Percentiles rank a stretch among this genome's conserved stretches.
These are phyloP conservation scores for Apaloderma vittatum DNA, from an alignment of 2,113 vertebrate species.

Conservation along the genomic window DNA sequence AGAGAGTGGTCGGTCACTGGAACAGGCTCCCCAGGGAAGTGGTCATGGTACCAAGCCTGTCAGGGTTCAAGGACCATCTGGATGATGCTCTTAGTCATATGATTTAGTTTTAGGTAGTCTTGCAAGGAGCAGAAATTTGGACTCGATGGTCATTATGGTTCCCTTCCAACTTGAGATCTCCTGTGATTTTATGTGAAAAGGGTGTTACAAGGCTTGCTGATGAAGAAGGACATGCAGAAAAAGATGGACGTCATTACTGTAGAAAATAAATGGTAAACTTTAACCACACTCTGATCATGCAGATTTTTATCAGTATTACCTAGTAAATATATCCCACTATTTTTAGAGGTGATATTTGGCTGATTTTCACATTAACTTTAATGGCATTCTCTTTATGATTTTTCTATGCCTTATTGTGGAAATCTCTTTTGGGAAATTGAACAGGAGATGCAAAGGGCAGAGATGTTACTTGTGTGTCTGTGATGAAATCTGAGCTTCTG, in stretches of 20 bases:
- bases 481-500: conserved; percentile 23
- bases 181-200: not conserved
- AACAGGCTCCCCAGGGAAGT: not conserved
- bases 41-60: not conserved
- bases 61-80: not conserved
- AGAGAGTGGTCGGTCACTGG: not conserved
- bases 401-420: not conserved
- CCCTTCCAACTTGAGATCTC: not conserved
- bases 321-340: not conserved
- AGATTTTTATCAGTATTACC: not conserved
- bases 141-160: not conserved
- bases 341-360: conserved; percentile 3
- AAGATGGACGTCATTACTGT: not conserved
- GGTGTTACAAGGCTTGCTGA: not conserved
- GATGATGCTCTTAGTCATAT: not conserved
- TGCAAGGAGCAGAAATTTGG: not conserved
- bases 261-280: not conserved
- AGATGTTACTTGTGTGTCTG: not conserved
- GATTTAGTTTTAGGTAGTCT: not conserved
- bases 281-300: not conserved
- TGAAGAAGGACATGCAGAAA: not conserved
- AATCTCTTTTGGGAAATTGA: conserved; percentile 20
- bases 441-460: not conserved
- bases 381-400: conserved; percentile 52
- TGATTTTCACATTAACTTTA: conserved; percentile 61